Percentiles rank a stretch among this genome's conserved stretches.
phyloP scores from a whole-genome alignment of 2,797 vertebrate genomes.

The Pempheris klunzingeri region DNA sequence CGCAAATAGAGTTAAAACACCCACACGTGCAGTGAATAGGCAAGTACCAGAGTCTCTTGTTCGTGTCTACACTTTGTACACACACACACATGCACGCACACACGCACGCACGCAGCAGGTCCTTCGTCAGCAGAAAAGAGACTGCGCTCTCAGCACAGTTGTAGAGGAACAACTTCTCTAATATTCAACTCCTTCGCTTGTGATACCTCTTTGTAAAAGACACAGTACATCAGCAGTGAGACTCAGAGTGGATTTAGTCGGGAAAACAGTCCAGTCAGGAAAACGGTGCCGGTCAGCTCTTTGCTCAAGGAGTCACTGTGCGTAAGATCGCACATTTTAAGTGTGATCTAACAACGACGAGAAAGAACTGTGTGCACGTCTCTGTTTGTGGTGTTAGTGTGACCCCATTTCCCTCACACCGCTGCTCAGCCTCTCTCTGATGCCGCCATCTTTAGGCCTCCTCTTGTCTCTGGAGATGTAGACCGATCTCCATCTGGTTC shows the following conservation, averaged over 20 bases:
- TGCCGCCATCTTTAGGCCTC: conserved; percentile 50
- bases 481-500: conserved; percentile 89
- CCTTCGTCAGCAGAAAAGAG: conserved; percentile 75
- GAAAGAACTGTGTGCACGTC: background rate
- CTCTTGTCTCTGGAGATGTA: conserved; percentile 82
- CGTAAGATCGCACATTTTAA: conserved; percentile 1
- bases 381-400: conserved; percentile 13
- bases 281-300: background rate
- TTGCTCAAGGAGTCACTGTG: background rate
- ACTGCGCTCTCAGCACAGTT: conserved; percentile 71
- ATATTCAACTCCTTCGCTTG: conserved; percentile 65
- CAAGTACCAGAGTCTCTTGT: conserved; percentile 35
- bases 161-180: conserved; percentile 67
- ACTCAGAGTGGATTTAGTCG: conserved; percentile 37
- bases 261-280: conserved; percentile 18
- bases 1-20: conserved; percentile 9
- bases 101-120: conserved; percentile 35
- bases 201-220: conserved; percentile 46
- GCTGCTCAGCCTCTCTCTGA: conserved; percentile 22
- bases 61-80: conserved; percentile 22
- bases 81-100: conserved; percentile 8
- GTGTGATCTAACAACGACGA: conserved; percentile 4
- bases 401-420: conserved; percentile 18
- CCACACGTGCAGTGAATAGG: conserved; percentile 1
- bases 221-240: conserved; percentile 16